A percentile compares a stretch with the other conserved stretches of the same genome.
phyloP scores from a whole-genome alignment of 1,140 invertebrate species.

The Mylabris phalerata region DNA sequence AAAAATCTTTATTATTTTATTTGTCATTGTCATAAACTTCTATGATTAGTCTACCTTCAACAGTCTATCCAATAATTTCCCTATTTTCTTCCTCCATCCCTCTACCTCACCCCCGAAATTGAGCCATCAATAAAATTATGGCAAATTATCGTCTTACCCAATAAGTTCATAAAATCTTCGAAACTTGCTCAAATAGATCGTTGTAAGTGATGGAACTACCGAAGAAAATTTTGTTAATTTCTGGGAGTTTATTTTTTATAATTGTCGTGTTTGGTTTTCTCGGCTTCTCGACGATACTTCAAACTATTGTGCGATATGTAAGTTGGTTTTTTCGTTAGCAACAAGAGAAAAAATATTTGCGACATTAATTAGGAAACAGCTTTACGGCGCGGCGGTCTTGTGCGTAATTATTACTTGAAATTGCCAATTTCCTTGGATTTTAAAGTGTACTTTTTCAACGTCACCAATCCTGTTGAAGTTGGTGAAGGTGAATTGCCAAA shows the following conservation, averaged over 20 bases:
- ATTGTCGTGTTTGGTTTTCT: conserved; percentile 10
- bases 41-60: too few species aligned
- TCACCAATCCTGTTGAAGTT: conserved; percentile 60
- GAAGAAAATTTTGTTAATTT: neutral
- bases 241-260: neutral
- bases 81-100: too few species aligned
- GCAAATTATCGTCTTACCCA: too few species aligned
- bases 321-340: neutral
- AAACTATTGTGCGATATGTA: neutral
- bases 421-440: conserved; percentile 50
- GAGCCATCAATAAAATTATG: too few species aligned
- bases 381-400: conserved; percentile 44
- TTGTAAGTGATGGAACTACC: neutral
- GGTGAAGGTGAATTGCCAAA: conserved; percentile 43
- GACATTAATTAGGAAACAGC: conserved; percentile 25
- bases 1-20: too few species aligned
- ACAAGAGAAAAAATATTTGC: neutral
- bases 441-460: conserved; percentile 66
- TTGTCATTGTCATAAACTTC: too few species aligned
- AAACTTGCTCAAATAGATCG: too few species aligned
- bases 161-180: too few species aligned
- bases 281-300: conserved; percentile 9
- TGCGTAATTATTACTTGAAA: conserved; percentile 46
- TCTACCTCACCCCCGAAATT: too few species aligned
- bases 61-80: too few species aligned